A percentile compares a stretch with the other conserved stretches of the same genome.
These are phyloP conservation scores for Proales similis DNA, from an alignment of 1,140 invertebrate species.

Conservation along the genomic window DNA sequence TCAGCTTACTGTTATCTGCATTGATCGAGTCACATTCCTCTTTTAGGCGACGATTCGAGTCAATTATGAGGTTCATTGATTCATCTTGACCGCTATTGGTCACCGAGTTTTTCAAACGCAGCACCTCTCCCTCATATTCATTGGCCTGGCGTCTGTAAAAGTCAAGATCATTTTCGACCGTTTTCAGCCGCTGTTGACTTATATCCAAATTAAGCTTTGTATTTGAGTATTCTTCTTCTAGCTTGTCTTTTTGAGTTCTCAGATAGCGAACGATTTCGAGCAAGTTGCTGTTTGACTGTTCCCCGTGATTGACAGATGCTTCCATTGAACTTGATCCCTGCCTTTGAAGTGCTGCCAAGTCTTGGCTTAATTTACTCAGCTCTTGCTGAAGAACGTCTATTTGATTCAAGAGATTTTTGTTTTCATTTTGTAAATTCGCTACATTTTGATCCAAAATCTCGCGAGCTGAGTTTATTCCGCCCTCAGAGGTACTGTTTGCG, in stretches of 20 bases:
- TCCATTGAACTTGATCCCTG: constrained; percentile 1
- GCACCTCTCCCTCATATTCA: neutral
- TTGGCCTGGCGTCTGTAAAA: constrained; percentile 7
- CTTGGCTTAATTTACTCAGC: constrained; percentile 31
- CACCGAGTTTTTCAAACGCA: neutral
- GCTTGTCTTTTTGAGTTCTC: constrained; percentile 24
- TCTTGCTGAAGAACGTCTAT: constrained; percentile 20
- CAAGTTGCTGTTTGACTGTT: constrained; percentile 21
- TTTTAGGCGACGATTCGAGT: constrained; percentile 23
- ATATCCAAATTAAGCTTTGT: constrained; percentile 19
- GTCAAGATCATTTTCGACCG: constrained; percentile 18
- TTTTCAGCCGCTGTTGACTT: neutral
- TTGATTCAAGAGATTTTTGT: constrained; percentile 3
- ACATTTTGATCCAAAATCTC: neutral
- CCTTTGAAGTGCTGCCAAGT: constrained; percentile 20
- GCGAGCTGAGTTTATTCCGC: neutral
- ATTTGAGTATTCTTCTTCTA: constrained; percentile 26
- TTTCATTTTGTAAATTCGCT: constrained; percentile 15
- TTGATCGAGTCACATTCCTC: constrained; percentile 24
- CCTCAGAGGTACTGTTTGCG: constrained; percentile 4
- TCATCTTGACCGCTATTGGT: neutral
- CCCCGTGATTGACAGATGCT: neutral
- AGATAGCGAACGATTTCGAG: constrained; percentile 32
- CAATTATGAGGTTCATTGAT: constrained; percentile 11
- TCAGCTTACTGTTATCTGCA: constrained; percentile 7